Conservation (phyloP, 2,113 vertebrate genomes). For the Typhlomys cinereus region DNA sequence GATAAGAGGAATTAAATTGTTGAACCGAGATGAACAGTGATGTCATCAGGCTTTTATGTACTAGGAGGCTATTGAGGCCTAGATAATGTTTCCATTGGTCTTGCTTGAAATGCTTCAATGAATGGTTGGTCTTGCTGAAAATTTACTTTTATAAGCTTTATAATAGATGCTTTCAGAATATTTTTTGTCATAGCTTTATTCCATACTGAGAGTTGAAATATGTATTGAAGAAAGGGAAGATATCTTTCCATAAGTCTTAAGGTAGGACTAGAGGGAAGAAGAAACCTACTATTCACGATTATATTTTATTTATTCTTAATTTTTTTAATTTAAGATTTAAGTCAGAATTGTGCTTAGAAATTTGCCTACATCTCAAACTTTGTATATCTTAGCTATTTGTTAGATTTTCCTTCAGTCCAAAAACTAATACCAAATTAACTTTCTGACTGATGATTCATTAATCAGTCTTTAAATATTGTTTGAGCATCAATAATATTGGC, state of each 20-base stretch:
- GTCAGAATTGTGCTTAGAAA: neutral
- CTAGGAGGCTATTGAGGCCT: neutral
- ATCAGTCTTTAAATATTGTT: neutral
- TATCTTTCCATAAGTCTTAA: neutral
- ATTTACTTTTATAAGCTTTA: slow-evolving; percentile 23
- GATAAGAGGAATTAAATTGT: neutral
- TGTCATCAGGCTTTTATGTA: slow-evolving; percentile 11
- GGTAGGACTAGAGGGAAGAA: neutral
- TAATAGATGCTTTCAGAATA: neutral
- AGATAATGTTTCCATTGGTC: slow-evolving; percentile 21
- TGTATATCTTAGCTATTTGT: neutral
- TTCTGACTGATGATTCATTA: neutral
- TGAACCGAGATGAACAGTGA: slow-evolving; percentile 15
- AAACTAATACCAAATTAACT: neutral
- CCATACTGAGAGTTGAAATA: neutral
- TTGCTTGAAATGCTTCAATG: neutral
- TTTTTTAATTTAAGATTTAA: neutral
- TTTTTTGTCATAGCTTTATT: neutral
- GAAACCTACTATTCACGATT: neutral
- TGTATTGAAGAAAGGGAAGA: neutral
- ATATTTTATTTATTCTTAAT: neutral
- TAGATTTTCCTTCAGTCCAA: neutral
- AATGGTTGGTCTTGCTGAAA: slow-evolving; percentile 24
- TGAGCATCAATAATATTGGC: neutral
- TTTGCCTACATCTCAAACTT: neutral